Percentiles rank a stretch among this genome's conserved stretches.
Evolutionary conservation across 1,140 invertebrate genomes (phyloP).

Genomic region (Bombus sylvicola): DNA sequence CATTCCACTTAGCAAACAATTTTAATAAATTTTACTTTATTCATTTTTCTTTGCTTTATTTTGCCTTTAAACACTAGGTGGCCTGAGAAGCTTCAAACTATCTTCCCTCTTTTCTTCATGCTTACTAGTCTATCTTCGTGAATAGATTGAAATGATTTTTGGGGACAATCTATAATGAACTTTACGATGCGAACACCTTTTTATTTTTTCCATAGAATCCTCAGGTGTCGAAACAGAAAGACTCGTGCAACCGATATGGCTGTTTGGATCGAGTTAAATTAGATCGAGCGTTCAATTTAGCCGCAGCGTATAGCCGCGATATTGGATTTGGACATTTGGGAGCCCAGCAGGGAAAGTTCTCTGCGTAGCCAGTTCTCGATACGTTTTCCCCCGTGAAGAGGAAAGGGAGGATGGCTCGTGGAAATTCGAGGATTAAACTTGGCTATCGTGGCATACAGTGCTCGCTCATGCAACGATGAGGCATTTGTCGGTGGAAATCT

Average conservation of each 20-base stretch:
- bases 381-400: too few relatives aligned
- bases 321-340: conserved; percentile 45
- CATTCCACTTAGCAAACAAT: too few relatives aligned
- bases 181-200: not conserved
- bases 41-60: too few relatives aligned
- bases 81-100: too few relatives aligned
- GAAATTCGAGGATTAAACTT: not conserved
- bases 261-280: conserved; percentile 34
- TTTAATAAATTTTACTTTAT: too few relatives aligned
- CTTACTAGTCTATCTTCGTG: not conserved
- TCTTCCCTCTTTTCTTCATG: not conserved
- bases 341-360: conserved; percentile 1
- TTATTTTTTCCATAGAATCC: not conserved
- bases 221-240: conserved; percentile 24
- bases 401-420: not conserved
- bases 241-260: not conserved
- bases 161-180: conserved; percentile 34
- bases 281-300: conserved; percentile 47
- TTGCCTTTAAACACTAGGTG: too few relatives aligned
- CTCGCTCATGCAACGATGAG: not conserved
- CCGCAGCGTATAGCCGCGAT: not conserved
- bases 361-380: not conserved
- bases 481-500: not conserved
- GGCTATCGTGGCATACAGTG: not conserved
- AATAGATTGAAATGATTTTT: conserved; percentile 35